Conservation (phyloP, 2,888 invertebrate species). For the Epirrhoe tristata region DNA sequence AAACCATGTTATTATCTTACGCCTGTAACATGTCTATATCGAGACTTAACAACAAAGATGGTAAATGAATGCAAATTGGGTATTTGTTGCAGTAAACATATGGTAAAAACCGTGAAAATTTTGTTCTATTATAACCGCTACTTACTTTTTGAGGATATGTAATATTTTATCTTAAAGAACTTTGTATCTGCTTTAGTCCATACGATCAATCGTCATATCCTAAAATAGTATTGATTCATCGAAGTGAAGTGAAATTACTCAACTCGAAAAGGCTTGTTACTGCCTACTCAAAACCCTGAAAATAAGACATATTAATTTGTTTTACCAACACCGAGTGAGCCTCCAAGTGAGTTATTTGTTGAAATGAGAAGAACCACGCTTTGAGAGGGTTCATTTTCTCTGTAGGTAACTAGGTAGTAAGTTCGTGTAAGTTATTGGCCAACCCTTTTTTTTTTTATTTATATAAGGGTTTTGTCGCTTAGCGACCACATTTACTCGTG, state of each 20-base stretch:
- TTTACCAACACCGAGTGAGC: not conserved
- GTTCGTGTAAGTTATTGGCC: no score
- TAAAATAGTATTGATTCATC: not conserved
- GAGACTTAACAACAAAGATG: constrained; percentile 9
- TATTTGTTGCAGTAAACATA: constrained; percentile 16
- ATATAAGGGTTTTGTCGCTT: no score
- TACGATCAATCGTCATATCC: not conserved
- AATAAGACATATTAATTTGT: not conserved
- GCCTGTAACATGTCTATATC: constrained; percentile 6
- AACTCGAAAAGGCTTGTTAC: not conserved
- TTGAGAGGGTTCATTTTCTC: no score
- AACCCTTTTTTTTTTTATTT: no score
- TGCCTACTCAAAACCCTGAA: not conserved
- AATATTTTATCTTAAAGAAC: not conserved
- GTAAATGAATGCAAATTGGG: constrained; percentile 20
- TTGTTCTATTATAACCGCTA: not conserved
- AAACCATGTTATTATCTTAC: constrained; percentile 16
- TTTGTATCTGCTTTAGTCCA: not conserved
- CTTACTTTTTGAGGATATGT: not conserved
- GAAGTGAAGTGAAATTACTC: not conserved
- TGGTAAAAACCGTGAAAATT: not conserved
- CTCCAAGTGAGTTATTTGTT: no score
- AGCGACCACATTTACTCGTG: no score
- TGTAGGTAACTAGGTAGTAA: no score
- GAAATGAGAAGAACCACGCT: no score